A percentile compares a stretch with the other conserved stretches of the same genome.
Conservation (phyloP, 2,888 invertebrate genomes). For the Eulithis testata region DNA sequence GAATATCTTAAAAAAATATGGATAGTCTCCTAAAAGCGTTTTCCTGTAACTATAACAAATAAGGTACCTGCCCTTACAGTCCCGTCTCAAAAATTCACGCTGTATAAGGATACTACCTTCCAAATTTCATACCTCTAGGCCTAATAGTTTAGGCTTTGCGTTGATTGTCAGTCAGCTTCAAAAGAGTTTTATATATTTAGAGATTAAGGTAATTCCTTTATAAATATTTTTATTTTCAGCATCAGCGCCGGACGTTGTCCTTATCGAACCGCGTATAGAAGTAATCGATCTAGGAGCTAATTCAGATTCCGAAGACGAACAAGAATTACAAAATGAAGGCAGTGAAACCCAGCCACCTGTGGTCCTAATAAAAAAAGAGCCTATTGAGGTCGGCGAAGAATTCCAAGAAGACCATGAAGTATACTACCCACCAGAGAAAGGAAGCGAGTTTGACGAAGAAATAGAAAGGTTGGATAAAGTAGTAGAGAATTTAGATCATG, state of each 20-base stretch:
- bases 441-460: conserved; percentile 32
- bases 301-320: conserved; percentile 50
- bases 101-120: too few relatives aligned
- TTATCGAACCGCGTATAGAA: conserved; percentile 67
- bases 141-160: too few relatives aligned
- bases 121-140: too few relatives aligned
- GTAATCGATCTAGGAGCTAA: conserved; percentile 62
- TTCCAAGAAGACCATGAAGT: conserved; percentile 26
- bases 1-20: too few relatives aligned
- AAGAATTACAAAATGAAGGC: conserved; percentile 4
- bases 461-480: conserved; percentile 32
- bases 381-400: conserved; percentile 34
- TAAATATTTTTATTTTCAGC: conserved; percentile 47
- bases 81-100: too few relatives aligned
- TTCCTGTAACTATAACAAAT: too few relatives aligned
- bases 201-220: conserved; percentile 2
- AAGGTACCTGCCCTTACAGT: too few relatives aligned
- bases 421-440: conserved; percentile 21
- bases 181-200: too few relatives aligned
- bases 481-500: conserved; percentile 28
- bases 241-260: conserved; percentile 56
- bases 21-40: too few relatives aligned
- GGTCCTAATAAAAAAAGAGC: conserved; percentile 46
- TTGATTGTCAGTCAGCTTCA: too few relatives aligned
- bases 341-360: conserved; percentile 9